These are phyloP conservation scores for Eucidaris tribuloides DNA, from an alignment of 35 echinoderm and acorn worm species.

Conservation along the genomic window DNA sequence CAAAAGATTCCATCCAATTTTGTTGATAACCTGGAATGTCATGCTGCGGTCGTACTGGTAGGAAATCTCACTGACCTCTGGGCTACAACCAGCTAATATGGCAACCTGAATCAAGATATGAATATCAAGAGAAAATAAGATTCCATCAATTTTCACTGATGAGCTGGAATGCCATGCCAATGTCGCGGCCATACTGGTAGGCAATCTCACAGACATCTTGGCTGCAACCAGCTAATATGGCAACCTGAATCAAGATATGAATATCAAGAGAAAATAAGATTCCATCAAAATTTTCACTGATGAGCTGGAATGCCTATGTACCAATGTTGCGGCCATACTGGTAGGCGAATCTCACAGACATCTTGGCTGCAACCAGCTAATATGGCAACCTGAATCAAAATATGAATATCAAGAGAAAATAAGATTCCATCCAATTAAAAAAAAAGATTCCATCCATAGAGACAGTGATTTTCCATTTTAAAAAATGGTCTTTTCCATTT, in stretches of 20 bases:
- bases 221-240: constrained; percentile 61
- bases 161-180: constrained; percentile 96
- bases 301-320: constrained; percentile 95
- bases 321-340: constrained; percentile 90
- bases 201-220: constrained; percentile 67
- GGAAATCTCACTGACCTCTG: constrained; percentile 61
- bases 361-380: constrained; percentile 50
- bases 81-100: constrained; percentile 54
- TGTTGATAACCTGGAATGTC: constrained; percentile 93
- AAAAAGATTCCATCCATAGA: too few species aligned
- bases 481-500: too few species aligned
- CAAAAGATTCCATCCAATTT: too few species aligned
- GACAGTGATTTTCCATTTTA: too few species aligned
- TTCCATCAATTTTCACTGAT: too few species aligned
- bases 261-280: neutral
- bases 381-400: constrained; percentile 68
- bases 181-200: constrained; percentile 84
- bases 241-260: constrained; percentile 49
- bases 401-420: neutral
- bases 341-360: constrained; percentile 76
- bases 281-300: constrained; percentile 92
- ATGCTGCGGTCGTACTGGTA: constrained; percentile 92
- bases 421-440: too few species aligned
- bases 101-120: constrained; percentile 58
- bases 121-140: too few species aligned